phyloP scores from a whole-genome alignment of 2,888 invertebrate species.

The Synergus itoensis region DNA sequence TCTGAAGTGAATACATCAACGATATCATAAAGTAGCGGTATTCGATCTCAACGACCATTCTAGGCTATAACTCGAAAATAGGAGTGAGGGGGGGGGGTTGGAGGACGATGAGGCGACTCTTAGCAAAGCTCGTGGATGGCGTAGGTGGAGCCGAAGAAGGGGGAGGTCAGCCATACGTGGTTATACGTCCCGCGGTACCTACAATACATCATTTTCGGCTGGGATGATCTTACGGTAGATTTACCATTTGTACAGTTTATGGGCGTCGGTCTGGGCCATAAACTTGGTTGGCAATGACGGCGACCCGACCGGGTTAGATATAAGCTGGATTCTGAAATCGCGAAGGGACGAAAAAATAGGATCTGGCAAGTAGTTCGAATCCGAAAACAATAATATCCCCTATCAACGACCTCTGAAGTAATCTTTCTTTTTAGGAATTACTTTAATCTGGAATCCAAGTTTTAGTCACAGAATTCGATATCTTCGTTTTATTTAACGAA shows the following conservation, averaged over 20 bases:
- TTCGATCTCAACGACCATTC: constrained; percentile 57
- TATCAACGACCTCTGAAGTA: not conserved
- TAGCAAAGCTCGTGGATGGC: constrained; percentile 49
- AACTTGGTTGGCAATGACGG: constrained; percentile 78
- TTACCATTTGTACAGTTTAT: constrained; percentile 78
- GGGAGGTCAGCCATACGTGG: constrained; percentile 62
- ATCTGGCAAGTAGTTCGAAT: constrained; percentile 18
- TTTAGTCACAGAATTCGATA: too few relatives aligned
- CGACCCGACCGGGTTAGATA: constrained; percentile 62
- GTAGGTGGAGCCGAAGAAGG: constrained; percentile 49
- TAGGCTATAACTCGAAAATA: constrained; percentile 50
- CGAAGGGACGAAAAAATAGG: constrained; percentile 13
- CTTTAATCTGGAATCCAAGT: not conserved
- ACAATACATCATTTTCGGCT: constrained; percentile 78
- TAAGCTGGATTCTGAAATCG: constrained; percentile 13
- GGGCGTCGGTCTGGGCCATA: constrained; percentile 77
- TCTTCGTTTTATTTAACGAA: too few relatives aligned
- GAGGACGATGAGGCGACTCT: constrained; percentile 48
- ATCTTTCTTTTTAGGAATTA: not conserved
- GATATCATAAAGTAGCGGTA: constrained; percentile 46
- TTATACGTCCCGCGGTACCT: constrained; percentile 65
- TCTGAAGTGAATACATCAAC: constrained; percentile 12
- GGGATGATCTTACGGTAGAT: constrained; percentile 78
- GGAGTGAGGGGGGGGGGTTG: constrained; percentile 26
- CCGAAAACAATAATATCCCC: not conserved